phyloP scores from a whole-genome alignment of 2,797 vertebrate genomes.

The Scarus forsteni region DNA sequence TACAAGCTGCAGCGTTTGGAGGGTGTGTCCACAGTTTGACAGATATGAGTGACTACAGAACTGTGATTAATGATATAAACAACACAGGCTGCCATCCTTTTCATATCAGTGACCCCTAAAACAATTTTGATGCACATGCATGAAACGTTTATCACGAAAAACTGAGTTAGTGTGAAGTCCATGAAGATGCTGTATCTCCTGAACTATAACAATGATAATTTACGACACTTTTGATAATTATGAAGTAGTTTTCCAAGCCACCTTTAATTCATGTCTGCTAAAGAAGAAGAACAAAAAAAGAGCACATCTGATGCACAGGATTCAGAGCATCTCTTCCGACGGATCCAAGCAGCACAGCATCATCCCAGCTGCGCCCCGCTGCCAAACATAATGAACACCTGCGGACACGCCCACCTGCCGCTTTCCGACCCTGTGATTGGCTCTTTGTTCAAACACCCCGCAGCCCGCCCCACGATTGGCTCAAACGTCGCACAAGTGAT shows the following conservation, averaged over 20 bases:
- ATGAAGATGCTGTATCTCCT: not conserved
- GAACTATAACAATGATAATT: not conserved
- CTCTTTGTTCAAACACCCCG: constrained; percentile 65
- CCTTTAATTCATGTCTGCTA: not conserved
- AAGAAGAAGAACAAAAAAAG: not conserved
- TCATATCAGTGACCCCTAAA: not conserved
- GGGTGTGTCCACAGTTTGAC: not conserved
- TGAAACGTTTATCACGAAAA: not conserved
- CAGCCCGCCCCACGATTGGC: constrained; percentile 70
- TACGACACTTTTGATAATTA: not conserved
- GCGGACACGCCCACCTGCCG: constrained; percentile 62
- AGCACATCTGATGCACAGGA: constrained; percentile 6
- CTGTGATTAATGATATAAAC: constrained; percentile 11
- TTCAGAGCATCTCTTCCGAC: constrained; percentile 29
- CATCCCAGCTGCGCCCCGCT: constrained; percentile 41
- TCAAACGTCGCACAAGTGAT: constrained; percentile 64
- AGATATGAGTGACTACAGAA: not conserved
- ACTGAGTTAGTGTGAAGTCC: not conserved
- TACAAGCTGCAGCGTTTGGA: not conserved
- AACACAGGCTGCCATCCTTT: constrained; percentile 2
- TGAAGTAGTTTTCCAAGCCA: not conserved
- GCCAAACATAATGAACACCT: constrained; percentile 47
- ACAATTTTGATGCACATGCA: not conserved
- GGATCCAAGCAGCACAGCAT: constrained; percentile 27
- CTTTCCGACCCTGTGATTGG: constrained; percentile 67